phyloP scores from a whole-genome alignment of 2,888 invertebrate species.

The Vandiemenella viatica region DNA sequence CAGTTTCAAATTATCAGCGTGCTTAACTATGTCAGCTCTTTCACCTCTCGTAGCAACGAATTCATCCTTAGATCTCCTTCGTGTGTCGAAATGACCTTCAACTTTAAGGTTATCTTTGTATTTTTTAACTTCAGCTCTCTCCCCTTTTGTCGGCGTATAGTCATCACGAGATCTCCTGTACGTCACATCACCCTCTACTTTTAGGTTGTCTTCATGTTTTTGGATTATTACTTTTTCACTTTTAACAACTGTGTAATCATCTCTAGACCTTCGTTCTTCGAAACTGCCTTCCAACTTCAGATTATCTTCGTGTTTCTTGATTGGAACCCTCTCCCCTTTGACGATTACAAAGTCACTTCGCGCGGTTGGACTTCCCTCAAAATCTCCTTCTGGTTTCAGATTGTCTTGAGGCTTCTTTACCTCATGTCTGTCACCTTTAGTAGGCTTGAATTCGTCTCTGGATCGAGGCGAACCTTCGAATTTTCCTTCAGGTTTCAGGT shows the following conservation, averaged over 20 bases:
- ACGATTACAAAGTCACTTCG: conserved; percentile 36
- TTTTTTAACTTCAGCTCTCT: conserved; percentile 41
- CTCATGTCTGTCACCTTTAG: too few species aligned
- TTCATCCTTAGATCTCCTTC: conserved; percentile 34
- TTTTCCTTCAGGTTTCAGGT: conserved; percentile 34
- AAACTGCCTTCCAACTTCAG: conserved; percentile 27
- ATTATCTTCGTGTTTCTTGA: conserved; percentile 21
- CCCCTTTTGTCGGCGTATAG: conserved; percentile 15
- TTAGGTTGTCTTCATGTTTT: conserved; percentile 31
- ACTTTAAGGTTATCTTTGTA: conserved; percentile 43
- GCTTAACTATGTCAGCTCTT: conserved; percentile 23
- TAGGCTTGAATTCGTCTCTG: too few species aligned
- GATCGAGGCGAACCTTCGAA: conserved; percentile 23
- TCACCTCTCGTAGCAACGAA: conserved; percentile 20
- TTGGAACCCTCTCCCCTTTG: conserved; percentile 34
- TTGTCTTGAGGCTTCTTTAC: too few species aligned
- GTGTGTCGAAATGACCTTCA: conserved; percentile 28
- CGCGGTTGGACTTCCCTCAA: conserved; percentile 20
- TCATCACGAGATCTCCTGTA: conserved; percentile 30
- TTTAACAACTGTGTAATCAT: conserved; percentile 24
- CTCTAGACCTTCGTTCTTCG: conserved; percentile 30
- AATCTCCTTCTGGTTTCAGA: too few species aligned
- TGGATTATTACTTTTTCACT: conserved; percentile 18
- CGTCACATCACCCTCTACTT: conserved; percentile 28
- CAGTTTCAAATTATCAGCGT: conserved; percentile 26